Percentiles rank a stretch among this genome's conserved stretches.
phyloP scores from a whole-genome alignment of 2,888 invertebrate genomes.

The Eilema depressum region DNA sequence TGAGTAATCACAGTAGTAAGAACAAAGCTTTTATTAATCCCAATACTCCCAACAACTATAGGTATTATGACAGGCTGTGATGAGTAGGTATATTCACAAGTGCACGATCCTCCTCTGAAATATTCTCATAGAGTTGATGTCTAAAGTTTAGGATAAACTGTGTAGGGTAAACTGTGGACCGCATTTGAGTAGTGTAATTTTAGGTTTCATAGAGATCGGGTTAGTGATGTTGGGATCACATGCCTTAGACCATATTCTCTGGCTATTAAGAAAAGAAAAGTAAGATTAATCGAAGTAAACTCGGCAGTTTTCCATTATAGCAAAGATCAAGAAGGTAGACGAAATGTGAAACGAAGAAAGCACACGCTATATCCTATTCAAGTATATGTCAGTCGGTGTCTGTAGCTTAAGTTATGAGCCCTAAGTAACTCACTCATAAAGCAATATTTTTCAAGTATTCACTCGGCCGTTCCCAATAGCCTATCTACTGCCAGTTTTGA shows the following conservation, averaged over 20 bases:
- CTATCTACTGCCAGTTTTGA: too few species aligned
- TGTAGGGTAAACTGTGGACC: not conserved
- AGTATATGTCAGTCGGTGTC: not conserved
- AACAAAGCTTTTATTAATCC: not conserved
- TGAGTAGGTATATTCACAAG: not conserved
- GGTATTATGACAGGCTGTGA: not conserved
- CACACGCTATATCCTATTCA: not conserved
- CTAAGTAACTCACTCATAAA: not conserved
- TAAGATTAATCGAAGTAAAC: not conserved
- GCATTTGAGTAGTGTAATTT: not conserved
- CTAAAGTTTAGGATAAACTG: not conserved
- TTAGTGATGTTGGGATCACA: not conserved
- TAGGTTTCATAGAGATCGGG: not conserved
- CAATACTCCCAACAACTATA: not conserved
- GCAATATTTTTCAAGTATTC: not conserved
- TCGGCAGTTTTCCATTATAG: not conserved
- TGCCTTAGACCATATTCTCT: not conserved
- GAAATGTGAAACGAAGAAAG: not conserved
- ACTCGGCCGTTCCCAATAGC: too few species aligned
- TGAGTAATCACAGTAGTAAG: not conserved
- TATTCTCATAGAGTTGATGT: not conserved
- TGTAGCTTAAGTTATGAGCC: too few species aligned
- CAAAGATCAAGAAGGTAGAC: not conserved
- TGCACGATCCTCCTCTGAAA: not conserved
- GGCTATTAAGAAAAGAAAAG: not conserved